These are phyloP conservation scores for Papilio aristodemus DNA, from an alignment of 1,140 invertebrate species.

Conservation along the genomic window DNA sequence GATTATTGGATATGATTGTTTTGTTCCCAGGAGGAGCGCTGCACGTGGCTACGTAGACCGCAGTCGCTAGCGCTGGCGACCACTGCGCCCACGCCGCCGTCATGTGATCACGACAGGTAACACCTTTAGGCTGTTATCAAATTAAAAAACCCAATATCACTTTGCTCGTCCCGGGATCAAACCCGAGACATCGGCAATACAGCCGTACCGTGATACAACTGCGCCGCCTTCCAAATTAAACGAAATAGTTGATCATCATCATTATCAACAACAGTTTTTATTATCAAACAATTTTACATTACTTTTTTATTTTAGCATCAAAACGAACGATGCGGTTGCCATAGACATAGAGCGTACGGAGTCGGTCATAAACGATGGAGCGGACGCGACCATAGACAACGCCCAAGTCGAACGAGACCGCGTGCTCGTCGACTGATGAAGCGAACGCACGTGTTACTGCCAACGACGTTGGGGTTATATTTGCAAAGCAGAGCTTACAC, in stretches of 20 bases:
- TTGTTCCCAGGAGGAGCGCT: constrained; percentile 63
- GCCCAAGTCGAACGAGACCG: constrained; percentile 37
- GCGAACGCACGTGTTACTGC: constrained; percentile 27
- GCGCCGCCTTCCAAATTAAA: too few relatives aligned
- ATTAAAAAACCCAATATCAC: neutral
- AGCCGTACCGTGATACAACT: too few relatives aligned
- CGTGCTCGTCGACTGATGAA: constrained; percentile 57
- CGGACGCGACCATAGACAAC: constrained; percentile 40
- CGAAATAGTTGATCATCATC: too few relatives aligned
- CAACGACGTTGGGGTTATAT: constrained; percentile 27
- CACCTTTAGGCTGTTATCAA: neutral
- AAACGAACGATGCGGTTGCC: constrained; percentile 48
- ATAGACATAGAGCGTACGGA: constrained; percentile 62
- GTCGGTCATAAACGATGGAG: constrained; percentile 53
- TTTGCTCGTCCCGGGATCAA: too few relatives aligned
- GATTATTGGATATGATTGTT: too few relatives aligned
- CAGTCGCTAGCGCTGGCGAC: constrained; percentile 54
- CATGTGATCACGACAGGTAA: constrained; percentile 30
- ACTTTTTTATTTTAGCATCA: constrained; percentile 47
- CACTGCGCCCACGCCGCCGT: constrained; percentile 34
- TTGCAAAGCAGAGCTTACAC: constrained; percentile 33
- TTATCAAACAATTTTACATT: too few relatives aligned
- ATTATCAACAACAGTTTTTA: too few relatives aligned
- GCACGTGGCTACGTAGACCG: constrained; percentile 58
- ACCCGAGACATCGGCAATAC: too few relatives aligned